These are phyloP conservation scores for Dorcus parallelipipedus DNA, from an alignment of 2,888 invertebrate genomes.

Conservation along the genomic window DNA sequence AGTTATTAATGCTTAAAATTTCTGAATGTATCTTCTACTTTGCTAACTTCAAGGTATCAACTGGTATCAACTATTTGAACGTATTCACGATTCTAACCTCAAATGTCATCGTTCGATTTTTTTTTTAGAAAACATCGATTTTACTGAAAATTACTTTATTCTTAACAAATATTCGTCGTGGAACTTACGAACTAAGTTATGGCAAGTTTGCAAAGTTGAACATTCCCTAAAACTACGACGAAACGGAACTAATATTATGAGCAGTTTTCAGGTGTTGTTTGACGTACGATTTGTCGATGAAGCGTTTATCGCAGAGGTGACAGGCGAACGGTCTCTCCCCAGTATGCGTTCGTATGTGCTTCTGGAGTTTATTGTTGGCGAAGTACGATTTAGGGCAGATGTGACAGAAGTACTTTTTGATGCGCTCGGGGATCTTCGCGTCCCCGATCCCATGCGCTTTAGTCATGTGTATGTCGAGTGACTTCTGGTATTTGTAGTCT, in stretches of 20 bases:
- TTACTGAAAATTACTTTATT: no score
- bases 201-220: no score
- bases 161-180: no score
- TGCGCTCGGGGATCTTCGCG: slow-evolving; percentile 50
- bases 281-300: slow-evolving; percentile 54
- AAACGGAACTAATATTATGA: slow-evolving; percentile 43
- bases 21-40: no score
- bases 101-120: no score
- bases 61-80: no score
- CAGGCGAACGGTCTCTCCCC: slow-evolving; percentile 40
- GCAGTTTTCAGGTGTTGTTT: slow-evolving; percentile 54
- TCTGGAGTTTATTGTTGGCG: slow-evolving; percentile 39
- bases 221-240: no score
- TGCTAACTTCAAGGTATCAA: no score
- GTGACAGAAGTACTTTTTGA: slow-evolving; percentile 49
- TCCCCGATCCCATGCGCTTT: slow-evolving; percentile 49
- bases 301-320: slow-evolving; percentile 36
- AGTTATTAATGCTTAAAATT: no score
- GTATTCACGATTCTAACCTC: no score
- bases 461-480: slow-evolving; percentile 54
- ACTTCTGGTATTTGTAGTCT: slow-evolving; percentile 53
- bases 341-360: slow-evolving; percentile 39
- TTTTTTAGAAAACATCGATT: no score
- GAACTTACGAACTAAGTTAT: no score
- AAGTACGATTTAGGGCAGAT: slow-evolving; percentile 39